phyloP scores from a whole-genome alignment of 2,888 invertebrate genomes.

The Uloborus plumipes region DNA sequence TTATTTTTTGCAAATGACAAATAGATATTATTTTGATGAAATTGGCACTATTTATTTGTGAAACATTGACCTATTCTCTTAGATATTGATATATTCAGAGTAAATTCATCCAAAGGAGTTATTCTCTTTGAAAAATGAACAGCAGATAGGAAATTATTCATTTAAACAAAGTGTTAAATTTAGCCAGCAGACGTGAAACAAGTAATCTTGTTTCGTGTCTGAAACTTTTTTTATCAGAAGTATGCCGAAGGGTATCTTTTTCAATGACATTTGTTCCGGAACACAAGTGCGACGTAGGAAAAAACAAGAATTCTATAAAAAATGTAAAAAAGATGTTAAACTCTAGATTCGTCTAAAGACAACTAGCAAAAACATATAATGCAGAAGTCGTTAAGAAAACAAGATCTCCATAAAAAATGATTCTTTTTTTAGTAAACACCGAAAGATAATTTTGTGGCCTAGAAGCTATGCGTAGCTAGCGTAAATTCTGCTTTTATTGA shows the following conservation, averaged over 20 bases:
- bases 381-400: slow-evolving; percentile 27
- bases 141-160: slow-evolving; percentile 37
- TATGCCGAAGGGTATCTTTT: slow-evolving; percentile 23
- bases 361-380: slow-evolving; percentile 23
- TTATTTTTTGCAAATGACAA: too few species aligned
- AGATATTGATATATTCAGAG: slow-evolving; percentile 33
- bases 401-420: not conserved
- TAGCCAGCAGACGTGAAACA: slow-evolving; percentile 31
- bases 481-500: too few species aligned
- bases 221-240: slow-evolving; percentile 21
- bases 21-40: too few species aligned
- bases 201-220: slow-evolving; percentile 29
- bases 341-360: slow-evolving; percentile 1
- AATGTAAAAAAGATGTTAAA: too few species aligned
- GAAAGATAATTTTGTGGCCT: too few species aligned
- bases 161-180: slow-evolving; percentile 51
- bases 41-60: too few species aligned
- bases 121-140: slow-evolving; percentile 33
- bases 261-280: slow-evolving; percentile 9
- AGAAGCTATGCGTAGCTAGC: too few species aligned
- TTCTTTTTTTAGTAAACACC: too few species aligned
- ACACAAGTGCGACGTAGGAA: slow-evolving; percentile 4
- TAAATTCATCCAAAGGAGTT: slow-evolving; percentile 12
- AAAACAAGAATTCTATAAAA: too few species aligned
- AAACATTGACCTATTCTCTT: slow-evolving; percentile 21